These are phyloP conservation scores for Tarsius wallacei DNA, from an alignment of 2,797 vertebrate genomes.

Conservation along the genomic window DNA sequence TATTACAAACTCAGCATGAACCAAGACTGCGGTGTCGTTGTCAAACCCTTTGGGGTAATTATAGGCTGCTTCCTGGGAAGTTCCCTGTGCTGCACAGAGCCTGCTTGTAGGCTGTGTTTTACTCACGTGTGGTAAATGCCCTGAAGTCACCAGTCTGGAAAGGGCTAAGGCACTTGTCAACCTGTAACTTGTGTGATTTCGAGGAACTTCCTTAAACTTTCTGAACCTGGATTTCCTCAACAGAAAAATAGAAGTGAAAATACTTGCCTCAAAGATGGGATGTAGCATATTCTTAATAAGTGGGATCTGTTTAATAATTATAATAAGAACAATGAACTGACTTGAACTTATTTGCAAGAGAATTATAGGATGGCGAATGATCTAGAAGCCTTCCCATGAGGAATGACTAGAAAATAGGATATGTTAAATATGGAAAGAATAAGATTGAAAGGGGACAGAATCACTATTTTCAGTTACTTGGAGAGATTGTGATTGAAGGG, in stretches of 20 bases:
- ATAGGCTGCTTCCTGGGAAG: neutral
- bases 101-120: accelerated
- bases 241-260: neutral
- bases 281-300: neutral
- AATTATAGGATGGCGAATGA: neutral
- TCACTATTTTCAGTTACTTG: neutral
- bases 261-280: neutral
- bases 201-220: neutral
- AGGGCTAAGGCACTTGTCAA: neutral
- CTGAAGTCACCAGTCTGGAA: neutral
- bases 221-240: neutral
- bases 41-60: accelerated
- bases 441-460: neutral
- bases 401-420: neutral
- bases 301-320: neutral
- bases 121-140: accelerated
- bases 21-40: neutral
- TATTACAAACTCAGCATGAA: neutral
- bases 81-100: neutral
- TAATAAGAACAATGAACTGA: neutral
- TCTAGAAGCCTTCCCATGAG: neutral
- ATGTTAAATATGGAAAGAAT: neutral
- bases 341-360: neutral
- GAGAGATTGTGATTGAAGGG: neutral
- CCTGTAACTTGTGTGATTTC: neutral